Evolutionary conservation across 1,140 invertebrate species (phyloP).

Genomic region (Drosophila persimilis): DNA sequence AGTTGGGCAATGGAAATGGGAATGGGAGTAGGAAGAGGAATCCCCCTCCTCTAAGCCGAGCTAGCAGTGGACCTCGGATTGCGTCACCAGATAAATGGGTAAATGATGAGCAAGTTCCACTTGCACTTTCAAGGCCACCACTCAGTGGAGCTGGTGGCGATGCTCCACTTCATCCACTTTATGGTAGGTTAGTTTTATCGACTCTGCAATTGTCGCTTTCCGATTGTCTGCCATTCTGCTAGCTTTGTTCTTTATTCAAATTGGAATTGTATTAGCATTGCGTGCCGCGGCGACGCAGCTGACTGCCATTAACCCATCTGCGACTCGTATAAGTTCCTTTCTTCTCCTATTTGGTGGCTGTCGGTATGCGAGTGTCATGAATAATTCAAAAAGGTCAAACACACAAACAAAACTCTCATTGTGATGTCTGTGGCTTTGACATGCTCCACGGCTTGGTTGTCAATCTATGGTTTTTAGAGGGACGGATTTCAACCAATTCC

Average conservation of each 20-base stretch:
- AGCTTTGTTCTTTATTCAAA: constrained; percentile 74
- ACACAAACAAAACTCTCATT: constrained; percentile 19
- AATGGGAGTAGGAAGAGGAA: not conserved
- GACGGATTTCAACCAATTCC: too few species aligned
- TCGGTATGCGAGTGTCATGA: constrained; percentile 44
- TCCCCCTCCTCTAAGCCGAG: not conserved
- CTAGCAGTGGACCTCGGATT: constrained; percentile 13
- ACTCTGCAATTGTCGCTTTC: constrained; percentile 50
- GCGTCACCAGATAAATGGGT: constrained; percentile 40
- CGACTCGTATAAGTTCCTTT: constrained; percentile 33
- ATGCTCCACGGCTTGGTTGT: constrained; percentile 56
- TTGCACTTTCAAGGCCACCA: constrained; percentile 76
- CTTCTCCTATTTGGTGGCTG: constrained; percentile 1
- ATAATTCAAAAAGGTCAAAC: constrained; percentile 77
- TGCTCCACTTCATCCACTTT: constrained; percentile 52
- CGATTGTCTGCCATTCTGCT: constrained; percentile 24
- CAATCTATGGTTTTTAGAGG: not conserved
- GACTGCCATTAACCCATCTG: constrained; percentile 64
- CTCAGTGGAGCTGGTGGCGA: not conserved
- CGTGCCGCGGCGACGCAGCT: constrained; percentile 67
- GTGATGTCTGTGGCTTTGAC: constrained; percentile 22
- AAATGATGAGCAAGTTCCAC: constrained; percentile 13
- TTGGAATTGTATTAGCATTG: constrained; percentile 67
- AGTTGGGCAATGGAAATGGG: constrained; percentile 26
- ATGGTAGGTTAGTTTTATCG: constrained; percentile 79